These are phyloP conservation scores for Cosmia trapezina DNA, from an alignment of 2,888 invertebrate genomes.

Conservation along the genomic window DNA sequence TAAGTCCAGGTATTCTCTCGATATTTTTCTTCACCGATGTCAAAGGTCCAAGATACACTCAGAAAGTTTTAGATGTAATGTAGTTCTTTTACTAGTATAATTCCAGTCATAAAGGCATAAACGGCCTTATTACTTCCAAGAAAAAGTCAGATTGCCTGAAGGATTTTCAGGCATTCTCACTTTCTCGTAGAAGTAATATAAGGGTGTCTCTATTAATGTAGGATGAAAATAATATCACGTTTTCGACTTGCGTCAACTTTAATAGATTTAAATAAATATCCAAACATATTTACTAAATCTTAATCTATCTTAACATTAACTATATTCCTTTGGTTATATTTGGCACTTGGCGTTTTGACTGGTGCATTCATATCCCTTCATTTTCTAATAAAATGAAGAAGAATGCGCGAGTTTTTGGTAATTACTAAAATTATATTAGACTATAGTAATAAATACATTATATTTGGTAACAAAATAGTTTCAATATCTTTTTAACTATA, in stretches of 20 bases:
- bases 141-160: too few relatives aligned
- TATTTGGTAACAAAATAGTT: slow-evolving; percentile 66
- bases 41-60: too few relatives aligned
- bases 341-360: slow-evolving; percentile 59
- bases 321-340: slow-evolving; percentile 70
- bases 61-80: too few relatives aligned
- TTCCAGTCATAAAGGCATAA: too few relatives aligned
- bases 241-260: slow-evolving; percentile 63
- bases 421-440: slow-evolving; percentile 43
- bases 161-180: neutral
- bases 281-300: slow-evolving; percentile 72
- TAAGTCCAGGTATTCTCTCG: too few relatives aligned
- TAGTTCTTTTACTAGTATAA: too few relatives aligned
- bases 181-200: neutral
- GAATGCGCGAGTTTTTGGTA: slow-evolving; percentile 49
- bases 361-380: slow-evolving; percentile 55
- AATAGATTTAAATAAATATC: slow-evolving; percentile 79
- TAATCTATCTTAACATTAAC: slow-evolving; percentile 52
- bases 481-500: slow-evolving; percentile 28
- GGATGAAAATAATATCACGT: slow-evolving; percentile 10
- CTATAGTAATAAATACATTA: slow-evolving; percentile 60
- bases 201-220: neutral
- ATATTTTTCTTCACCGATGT: too few relatives aligned
- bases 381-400: slow-evolving; percentile 64
- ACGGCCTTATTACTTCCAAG: too few relatives aligned